Conservation (phyloP, 2,797 vertebrate genomes). For the Chloroceryle amazona region DNA sequence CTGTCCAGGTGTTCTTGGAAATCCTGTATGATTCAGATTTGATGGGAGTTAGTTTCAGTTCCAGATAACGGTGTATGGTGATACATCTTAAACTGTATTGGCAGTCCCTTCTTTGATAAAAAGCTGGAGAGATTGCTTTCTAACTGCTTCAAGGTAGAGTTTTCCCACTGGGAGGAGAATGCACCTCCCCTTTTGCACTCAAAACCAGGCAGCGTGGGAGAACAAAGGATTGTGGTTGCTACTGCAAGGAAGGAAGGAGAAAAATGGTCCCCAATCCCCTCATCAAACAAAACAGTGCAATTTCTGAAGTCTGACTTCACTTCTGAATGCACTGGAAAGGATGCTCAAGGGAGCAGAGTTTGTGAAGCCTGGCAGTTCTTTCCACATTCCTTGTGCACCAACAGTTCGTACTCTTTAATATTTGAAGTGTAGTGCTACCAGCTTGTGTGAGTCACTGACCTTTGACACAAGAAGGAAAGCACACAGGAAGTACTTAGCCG, state of each 20-base stretch:
- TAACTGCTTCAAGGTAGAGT: background rate
- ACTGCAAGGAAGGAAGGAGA: background rate
- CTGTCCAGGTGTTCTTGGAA: background rate
- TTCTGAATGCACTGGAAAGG: background rate
- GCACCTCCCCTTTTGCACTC: background rate
- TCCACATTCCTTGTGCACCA: background rate
- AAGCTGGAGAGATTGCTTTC: background rate
- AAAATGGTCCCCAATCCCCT: background rate
- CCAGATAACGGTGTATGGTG: background rate
- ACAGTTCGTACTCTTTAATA: background rate
- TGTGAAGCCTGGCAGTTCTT: background rate
- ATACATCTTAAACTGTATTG: background rate
- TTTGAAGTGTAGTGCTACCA: background rate
- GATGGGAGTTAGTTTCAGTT: background rate
- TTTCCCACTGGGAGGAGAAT: background rate
- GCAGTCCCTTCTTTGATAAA: background rate
- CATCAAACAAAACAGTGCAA: background rate
- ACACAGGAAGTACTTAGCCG: background rate
- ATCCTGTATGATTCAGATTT: background rate
- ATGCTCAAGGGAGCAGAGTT: background rate
- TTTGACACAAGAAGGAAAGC: background rate
- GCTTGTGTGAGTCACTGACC: background rate
- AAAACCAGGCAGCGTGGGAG: background rate
- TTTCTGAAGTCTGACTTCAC: background rate
- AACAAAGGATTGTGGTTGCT: background rate